Conservation (phyloP, 2,888 invertebrate genomes). For the Xanthorhoe spadicearia region DNA sequence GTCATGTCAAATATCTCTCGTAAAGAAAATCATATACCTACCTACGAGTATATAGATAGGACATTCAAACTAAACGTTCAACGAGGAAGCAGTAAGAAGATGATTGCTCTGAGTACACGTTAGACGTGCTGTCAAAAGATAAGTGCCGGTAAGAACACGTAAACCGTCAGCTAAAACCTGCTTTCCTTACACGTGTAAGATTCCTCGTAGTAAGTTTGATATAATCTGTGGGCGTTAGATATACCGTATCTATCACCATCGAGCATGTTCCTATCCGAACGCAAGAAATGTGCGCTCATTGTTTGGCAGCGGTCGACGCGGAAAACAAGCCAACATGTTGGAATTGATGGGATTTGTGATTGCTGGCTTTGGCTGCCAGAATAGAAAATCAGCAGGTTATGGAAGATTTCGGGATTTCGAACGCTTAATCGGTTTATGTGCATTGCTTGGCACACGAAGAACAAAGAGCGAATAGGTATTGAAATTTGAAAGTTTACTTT, state of each 20-base stretch:
- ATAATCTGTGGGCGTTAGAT: slow-evolving; percentile 18
- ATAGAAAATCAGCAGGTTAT: slow-evolving; percentile 48
- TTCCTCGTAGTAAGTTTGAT: slow-evolving; percentile 11
- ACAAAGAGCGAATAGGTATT: slow-evolving; percentile 23
- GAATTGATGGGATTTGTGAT: slow-evolving; percentile 64
- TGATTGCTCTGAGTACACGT: no score
- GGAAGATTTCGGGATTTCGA: slow-evolving; percentile 45
- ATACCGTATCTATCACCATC: slow-evolving; percentile 44
- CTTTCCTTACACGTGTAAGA: slow-evolving; percentile 18
- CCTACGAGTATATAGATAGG: no score
- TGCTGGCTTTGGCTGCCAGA: slow-evolving; percentile 49
- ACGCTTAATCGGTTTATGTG: slow-evolving; percentile 21
- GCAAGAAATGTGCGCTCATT: slow-evolving; percentile 58
- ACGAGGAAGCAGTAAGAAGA: no score
- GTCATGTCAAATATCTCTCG: no score
- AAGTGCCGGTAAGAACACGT: neutral
- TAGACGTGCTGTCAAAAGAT: neutral
- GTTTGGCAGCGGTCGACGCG: slow-evolving; percentile 69
- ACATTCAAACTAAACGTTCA: neutral
- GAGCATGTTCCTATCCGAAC: slow-evolving; percentile 41
- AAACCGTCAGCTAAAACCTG: slow-evolving; percentile 9
- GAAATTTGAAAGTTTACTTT: no score
- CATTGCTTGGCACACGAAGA: slow-evolving; percentile 22
- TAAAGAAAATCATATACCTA: no score
- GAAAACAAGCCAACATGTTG: slow-evolving; percentile 62